Conservation (phyloP, 2,888 invertebrate genomes). For the Amaurobius ferox region DNA sequence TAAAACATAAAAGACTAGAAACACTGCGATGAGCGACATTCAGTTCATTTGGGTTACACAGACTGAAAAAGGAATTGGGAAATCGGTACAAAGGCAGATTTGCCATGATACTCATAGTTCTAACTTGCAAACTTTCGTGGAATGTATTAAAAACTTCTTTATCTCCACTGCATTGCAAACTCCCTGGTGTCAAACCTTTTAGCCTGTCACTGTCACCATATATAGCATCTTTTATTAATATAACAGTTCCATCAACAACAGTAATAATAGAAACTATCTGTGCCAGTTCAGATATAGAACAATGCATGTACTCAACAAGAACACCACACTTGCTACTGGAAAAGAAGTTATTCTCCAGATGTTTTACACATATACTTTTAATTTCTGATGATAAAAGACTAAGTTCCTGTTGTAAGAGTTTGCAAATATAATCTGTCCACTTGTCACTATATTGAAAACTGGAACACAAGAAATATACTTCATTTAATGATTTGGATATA, state of each 20-base stretch:
- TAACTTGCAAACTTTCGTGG: constrained; percentile 46
- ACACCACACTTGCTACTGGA: constrained; percentile 62
- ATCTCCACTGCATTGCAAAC: constrained; percentile 13
- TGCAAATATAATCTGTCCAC: constrained; percentile 57
- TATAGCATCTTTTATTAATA: constrained; percentile 59
- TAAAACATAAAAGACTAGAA: constrained; percentile 66
- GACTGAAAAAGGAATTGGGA: constrained; percentile 39
- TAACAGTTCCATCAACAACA: constrained; percentile 56
- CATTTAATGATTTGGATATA: constrained; percentile 62
- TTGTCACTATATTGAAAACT: constrained; percentile 51
- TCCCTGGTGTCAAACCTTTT: constrained; percentile 15
- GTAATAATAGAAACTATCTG: constrained; percentile 58
- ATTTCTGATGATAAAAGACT: constrained; percentile 56
- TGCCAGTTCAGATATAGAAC: constrained; percentile 60
- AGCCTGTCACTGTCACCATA: constrained; percentile 25
- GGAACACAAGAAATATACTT: constrained; percentile 62
- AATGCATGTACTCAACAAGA: constrained; percentile 64
- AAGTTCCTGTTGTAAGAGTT: constrained; percentile 56
- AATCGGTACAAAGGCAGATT: constrained; percentile 48
- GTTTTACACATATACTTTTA: constrained; percentile 59
- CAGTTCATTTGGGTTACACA: constrained; percentile 59
- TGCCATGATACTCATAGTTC: constrained; percentile 49
- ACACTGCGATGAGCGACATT: constrained; percentile 65
- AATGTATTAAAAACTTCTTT: constrained; percentile 34
- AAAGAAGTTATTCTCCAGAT: constrained; percentile 53